Evolutionary conservation across 2,113 vertebrate genomes (phyloP).

Genomic region (Rhinoptilus africanus): DNA sequence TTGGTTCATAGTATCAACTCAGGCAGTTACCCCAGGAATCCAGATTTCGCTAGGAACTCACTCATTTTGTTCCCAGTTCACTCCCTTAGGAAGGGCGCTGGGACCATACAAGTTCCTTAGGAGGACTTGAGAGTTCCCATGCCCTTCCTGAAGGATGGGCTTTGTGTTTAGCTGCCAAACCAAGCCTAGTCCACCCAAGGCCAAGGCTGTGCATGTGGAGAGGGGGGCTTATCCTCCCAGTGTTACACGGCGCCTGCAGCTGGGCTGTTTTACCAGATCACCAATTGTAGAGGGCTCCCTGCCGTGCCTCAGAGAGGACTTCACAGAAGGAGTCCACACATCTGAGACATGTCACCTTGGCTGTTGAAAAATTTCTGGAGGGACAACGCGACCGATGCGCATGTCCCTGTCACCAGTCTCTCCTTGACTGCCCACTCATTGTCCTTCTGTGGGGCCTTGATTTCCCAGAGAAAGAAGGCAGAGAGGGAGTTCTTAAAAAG

Average conservation of each 20-base stretch:
- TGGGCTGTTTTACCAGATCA: neutral
- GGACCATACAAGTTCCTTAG: neutral
- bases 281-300: neutral
- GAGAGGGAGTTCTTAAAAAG: neutral
- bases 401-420: neutral
- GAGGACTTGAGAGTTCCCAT: too few species aligned
- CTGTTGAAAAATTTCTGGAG: neutral
- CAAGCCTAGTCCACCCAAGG: neutral
- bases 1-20: neutral
- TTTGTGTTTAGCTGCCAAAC: neutral
- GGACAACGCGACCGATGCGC: neutral
- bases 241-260: neutral
- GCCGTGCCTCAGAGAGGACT: neutral
- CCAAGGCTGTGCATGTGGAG: accelerated
- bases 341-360: neutral
- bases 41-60: neutral
- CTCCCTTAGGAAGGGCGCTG: neutral
- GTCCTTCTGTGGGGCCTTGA: neutral
- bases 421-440: neutral
- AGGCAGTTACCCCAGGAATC: neutral
- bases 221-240: neutral
- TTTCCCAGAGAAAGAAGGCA: neutral
- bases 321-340: neutral
- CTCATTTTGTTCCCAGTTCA: neutral
- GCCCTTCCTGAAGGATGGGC: neutral